Percentiles rank a stretch among this genome's conserved stretches.
Evolutionary conservation across 1,140 invertebrate genomes (phyloP).

Genomic region (Heterodera schachtii): DNA sequence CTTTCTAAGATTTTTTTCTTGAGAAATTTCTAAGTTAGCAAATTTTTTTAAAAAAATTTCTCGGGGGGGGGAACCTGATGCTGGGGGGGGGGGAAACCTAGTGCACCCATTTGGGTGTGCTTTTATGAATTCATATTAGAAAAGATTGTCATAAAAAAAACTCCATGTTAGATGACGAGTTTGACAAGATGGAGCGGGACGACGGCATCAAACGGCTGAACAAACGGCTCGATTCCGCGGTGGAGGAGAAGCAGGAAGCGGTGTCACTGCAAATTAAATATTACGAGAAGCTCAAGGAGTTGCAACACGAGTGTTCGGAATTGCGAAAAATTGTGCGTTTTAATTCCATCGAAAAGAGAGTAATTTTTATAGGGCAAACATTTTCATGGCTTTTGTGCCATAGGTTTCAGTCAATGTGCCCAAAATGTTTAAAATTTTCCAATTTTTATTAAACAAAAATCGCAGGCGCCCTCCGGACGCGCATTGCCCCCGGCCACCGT

Average conservation of each 20-base stretch:
- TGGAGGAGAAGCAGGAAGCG: conserved; percentile 40
- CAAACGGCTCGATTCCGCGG: conserved; percentile 33
- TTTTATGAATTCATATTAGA: neutral
- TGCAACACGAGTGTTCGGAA: conserved; percentile 30
- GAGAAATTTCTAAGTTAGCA: too few relatives aligned
- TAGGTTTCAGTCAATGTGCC: too few relatives aligned
- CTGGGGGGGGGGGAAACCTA: too few relatives aligned
- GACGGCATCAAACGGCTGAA: conserved; percentile 16
- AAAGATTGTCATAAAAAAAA: neutral
- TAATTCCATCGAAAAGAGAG: too few relatives aligned
- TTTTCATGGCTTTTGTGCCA: too few relatives aligned
- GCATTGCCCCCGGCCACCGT: conserved; percentile 28
- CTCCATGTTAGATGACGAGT: conserved; percentile 29
- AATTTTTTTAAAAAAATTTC: too few relatives aligned
- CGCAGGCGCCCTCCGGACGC: neutral
- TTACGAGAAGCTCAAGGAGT: conserved; percentile 45
- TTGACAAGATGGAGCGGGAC: conserved; percentile 40
- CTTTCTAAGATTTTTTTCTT: too few relatives aligned
- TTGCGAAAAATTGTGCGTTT: conserved; percentile 35
- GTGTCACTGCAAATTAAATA: conserved; percentile 38
- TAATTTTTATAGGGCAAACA: too few relatives aligned
- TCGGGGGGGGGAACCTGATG: too few relatives aligned
- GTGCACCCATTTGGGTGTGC: conserved; percentile 17
- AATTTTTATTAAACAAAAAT: conserved; percentile 9
- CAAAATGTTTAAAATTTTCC: too few relatives aligned